Evolutionary conservation across 2,797 vertebrate genomes (phyloP), one percentile per base, ranked within the genome.

Genomic region (Poeciliopsis presidionis): DNA sequence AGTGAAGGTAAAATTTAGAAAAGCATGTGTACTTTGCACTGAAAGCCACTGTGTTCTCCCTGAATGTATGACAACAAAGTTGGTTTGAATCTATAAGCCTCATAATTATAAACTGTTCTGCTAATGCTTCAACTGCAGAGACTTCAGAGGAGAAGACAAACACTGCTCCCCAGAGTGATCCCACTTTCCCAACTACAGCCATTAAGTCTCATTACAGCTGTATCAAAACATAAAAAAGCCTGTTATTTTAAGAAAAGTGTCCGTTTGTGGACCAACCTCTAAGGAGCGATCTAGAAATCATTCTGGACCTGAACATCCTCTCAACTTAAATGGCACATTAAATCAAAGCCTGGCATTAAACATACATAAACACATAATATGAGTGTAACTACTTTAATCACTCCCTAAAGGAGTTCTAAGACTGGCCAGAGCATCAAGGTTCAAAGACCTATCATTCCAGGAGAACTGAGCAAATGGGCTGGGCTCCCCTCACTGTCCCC

Each of bases 41-140:
- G 7, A 43, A 18, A 36, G 25, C 72, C 49, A 36, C 53, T 76
- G 53, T 67, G 73, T 47, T 76, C 63, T 63, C 75, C 57, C 47
- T 76, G 81, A 86, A 77, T 76, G 51, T 59, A 33, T 74, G 55
- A 79, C 53, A 75, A 82, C 55, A 76, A 85, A 79, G 81, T 72
- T 78, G 76, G 22, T 67, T 61, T 85, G 81, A 81, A 85, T 74
- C 67, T 79, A 70, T 79, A 88, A 81, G 70, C 67, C 76, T 85
- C 81, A 90, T 92, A 91, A 94, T 93, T 93, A 87, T 84, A 87
- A 78, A 61, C 74, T 76, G 76, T 80, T 81, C 75, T 74, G 80
- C 76, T 83, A 65, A 53, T 81, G 84, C 89, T 88, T 87, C 81
- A 90, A 86, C 91, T 85, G 77, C 86, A 89, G 83, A 84, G 79